Conservation (phyloP, 2,113 vertebrate species). For the Periophthalmodon schlosseri region DNA sequence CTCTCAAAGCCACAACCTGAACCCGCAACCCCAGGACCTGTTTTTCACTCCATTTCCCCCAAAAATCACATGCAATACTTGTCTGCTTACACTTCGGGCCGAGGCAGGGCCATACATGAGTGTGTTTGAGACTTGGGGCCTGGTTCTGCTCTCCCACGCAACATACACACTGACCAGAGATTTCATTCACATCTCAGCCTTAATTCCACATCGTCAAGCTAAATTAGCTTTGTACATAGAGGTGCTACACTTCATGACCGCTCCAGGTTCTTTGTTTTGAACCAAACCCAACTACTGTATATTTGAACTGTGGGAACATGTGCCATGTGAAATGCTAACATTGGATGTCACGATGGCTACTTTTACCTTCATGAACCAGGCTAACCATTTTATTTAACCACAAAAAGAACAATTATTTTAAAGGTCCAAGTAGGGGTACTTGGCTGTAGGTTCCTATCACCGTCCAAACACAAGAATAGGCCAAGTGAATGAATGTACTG, state of each 20-base stretch:
- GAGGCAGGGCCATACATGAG: slow-evolving; percentile 39
- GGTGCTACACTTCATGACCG: slow-evolving; percentile 36
- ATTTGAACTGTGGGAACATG: slow-evolving; percentile 31
- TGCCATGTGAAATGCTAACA: slow-evolving; percentile 10
- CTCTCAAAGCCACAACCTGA: slow-evolving; percentile 68
- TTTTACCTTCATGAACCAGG: slow-evolving; percentile 15
- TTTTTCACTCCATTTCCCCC: slow-evolving; percentile 71
- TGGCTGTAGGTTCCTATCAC: neutral
- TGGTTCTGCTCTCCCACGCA: slow-evolving; percentile 38
- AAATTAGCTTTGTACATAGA: slow-evolving; percentile 43
- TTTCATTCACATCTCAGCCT: slow-evolving; percentile 47
- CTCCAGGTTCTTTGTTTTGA: slow-evolving; percentile 34
- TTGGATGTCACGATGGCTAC: slow-evolving; percentile 2
- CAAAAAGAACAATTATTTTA: slow-evolving; percentile 9
- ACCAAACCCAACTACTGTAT: slow-evolving; percentile 22
- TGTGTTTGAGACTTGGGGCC: slow-evolving; percentile 39
- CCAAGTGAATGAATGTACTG: neutral
- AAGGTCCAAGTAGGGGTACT: neutral
- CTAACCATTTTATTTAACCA: slow-evolving; percentile 10
- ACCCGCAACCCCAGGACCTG: slow-evolving; percentile 64
- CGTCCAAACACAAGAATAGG: neutral
- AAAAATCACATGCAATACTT: slow-evolving; percentile 71
- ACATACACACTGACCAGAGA: slow-evolving; percentile 38
- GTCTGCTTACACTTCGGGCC: slow-evolving; percentile 58
- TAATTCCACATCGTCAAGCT: slow-evolving; percentile 47